Conservation (phyloP, 1,140 invertebrate genomes). For the Theocolax elegans region DNA sequence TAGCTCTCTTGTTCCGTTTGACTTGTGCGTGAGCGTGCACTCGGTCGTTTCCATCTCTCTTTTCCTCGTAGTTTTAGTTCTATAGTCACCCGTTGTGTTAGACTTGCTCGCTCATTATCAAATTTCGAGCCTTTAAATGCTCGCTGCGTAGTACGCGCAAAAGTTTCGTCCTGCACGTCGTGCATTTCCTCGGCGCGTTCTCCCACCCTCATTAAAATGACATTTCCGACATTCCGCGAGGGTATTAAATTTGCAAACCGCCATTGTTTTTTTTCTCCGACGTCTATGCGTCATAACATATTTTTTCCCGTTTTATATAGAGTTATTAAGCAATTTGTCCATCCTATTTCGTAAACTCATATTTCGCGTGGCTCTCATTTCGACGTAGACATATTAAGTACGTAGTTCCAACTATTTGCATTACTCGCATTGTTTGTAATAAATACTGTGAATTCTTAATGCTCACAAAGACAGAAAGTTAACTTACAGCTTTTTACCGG, state of each 20-base stretch:
- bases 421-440: too few species aligned
- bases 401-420: too few species aligned
- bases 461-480: too few species aligned
- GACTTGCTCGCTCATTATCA: constrained; percentile 17
- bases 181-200: neutral
- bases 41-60: neutral
- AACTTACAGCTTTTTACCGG: too few species aligned
- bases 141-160: neutral
- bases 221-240: neutral
- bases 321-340: neutral
- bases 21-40: neutral
- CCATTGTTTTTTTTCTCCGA: neutral
- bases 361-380: too few species aligned
- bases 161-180: neutral
- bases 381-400: too few species aligned
- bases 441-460: too few species aligned
- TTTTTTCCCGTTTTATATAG: neutral
- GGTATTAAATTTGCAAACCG: neutral
- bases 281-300: neutral
- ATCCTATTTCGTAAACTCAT: too few species aligned
- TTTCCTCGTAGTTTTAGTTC: neutral
- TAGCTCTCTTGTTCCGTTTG: constrained; percentile 26
- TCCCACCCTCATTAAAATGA: neutral
- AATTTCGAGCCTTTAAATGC: constrained; percentile 27
- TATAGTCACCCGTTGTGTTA: neutral